Percentiles rank a stretch among this genome's conserved stretches.
Evolutionary conservation across 2,797 vertebrate species (phyloP).

Genomic region (Melanotaenia maccullochi): DNA sequence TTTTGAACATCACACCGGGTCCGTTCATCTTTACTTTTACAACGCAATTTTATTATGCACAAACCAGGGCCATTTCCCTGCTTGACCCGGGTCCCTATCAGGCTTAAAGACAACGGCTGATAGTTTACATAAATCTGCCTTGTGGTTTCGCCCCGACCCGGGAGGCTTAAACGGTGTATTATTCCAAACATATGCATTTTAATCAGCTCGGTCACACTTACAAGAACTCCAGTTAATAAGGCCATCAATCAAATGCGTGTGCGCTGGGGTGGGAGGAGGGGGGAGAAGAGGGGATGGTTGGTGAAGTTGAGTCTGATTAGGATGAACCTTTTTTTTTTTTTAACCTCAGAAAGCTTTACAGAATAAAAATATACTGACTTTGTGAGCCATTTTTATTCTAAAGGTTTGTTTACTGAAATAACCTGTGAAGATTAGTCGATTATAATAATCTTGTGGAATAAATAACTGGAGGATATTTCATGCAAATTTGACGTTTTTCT

Average conservation of each 20-base stretch:
- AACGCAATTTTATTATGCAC: conserved; percentile 58
- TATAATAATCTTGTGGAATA: neutral
- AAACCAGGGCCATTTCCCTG: conserved; percentile 55
- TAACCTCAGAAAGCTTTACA: conserved; percentile 16
- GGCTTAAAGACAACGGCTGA: conserved; percentile 73
- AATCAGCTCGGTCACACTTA: conserved; percentile 99
- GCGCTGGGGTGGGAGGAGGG: conserved; percentile 28
- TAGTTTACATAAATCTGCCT: conserved; percentile 84
- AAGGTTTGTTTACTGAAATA: neutral
- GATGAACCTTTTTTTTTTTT: conserved; percentile 52
- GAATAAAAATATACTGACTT: neutral
- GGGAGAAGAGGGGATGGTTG: neutral
- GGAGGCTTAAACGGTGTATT: conserved; percentile 96
- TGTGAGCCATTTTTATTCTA: neutral
- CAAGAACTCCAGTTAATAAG: conserved; percentile 99
- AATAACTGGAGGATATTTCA: neutral
- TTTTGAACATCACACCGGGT: conserved; percentile 45
- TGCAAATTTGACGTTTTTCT: neutral
- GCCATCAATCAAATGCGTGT: conserved; percentile 95
- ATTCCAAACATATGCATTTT: conserved; percentile 99
- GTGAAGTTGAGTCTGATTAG: conserved; percentile 47
- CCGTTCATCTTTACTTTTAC: conserved; percentile 60
- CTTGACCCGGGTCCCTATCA: conserved; percentile 60
- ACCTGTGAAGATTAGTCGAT: neutral
- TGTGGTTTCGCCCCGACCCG: conserved; percentile 70